These are phyloP conservation scores for Sminthopsis crassicaudata DNA, from an alignment of 2,113 vertebrate species.

Conservation along the genomic window DNA sequence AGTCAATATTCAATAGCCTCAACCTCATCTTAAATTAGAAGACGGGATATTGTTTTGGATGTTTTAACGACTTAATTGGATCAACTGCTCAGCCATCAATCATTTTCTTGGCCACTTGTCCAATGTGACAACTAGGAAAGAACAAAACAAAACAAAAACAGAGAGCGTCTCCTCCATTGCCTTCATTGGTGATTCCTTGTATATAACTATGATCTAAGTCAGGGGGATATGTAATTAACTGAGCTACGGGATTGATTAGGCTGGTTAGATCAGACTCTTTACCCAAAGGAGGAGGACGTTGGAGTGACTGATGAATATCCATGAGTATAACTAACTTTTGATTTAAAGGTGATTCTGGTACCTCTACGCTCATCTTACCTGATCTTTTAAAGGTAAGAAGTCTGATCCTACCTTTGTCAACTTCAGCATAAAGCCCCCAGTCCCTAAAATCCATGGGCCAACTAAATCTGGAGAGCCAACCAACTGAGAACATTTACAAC, in stretches of 20 bases:
- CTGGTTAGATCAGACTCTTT: neutral
- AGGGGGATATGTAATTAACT: slow-evolving; percentile 41
- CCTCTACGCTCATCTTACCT: neutral
- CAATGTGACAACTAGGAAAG: slow-evolving; percentile 47
- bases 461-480: neutral
- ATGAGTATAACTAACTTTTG: neutral
- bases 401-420: neutral
- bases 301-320: neutral
- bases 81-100: slow-evolving; percentile 53
- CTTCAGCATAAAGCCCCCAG: neutral
- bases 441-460: neutral
- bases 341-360: neutral
- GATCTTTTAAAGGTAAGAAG: neutral
- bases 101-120: slow-evolving; percentile 60
- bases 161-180: neutral
- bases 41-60: slow-evolving; percentile 47
- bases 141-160: neutral
- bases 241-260: slow-evolving; percentile 31
- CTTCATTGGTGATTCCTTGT: slow-evolving; percentile 14
- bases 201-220: slow-evolving; percentile 3
- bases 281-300: neutral
- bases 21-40: slow-evolving; percentile 63
- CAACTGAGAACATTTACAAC: neutral
- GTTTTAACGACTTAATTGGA: slow-evolving; percentile 55
- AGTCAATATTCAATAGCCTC: slow-evolving; percentile 55